Conservation (phyloP, 2,888 invertebrate genomes). For the Caenorhabditis sp. region DNA sequence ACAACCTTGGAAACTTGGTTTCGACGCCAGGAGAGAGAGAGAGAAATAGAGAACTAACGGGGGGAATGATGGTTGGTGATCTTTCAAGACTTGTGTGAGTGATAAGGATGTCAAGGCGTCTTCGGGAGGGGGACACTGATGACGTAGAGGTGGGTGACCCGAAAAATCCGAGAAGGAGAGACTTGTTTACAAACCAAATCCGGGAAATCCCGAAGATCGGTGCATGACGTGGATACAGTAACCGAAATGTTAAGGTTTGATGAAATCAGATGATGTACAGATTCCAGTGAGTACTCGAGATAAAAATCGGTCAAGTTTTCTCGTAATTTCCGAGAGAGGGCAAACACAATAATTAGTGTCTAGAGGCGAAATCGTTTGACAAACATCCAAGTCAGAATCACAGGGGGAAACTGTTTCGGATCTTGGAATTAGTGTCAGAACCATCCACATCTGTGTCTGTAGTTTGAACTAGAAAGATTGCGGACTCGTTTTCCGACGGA, state of each 20-base stretch:
- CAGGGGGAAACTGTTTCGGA: background rate
- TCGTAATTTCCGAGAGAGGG: background rate
- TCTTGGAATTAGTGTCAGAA: no score
- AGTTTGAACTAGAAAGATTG: no score
- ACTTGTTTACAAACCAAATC: slow-evolving; percentile 34
- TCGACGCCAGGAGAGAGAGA: background rate
- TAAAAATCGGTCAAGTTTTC: background rate
- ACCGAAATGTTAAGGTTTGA: no score
- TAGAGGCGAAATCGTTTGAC: background rate
- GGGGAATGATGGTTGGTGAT: slow-evolving; percentile 28
- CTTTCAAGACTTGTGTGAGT: slow-evolving; percentile 30
- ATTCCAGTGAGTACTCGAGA: background rate
- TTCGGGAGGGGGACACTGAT: background rate
- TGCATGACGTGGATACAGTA: background rate
- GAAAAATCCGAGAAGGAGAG: slow-evolving; percentile 9
- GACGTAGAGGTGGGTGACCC: slow-evolving; percentile 43
- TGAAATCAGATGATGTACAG: background rate
- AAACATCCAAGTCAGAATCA: no score
- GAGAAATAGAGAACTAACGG: background rate
- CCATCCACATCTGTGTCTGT: no score
- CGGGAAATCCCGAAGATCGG: background rate
- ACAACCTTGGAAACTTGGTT: slow-evolving; percentile 11
- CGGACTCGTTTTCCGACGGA: no score
- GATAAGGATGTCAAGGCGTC: slow-evolving; percentile 4
- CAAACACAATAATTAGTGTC: background rate